These are phyloP conservation scores for Homarus americanus DNA, from an alignment of 1,140 invertebrate genomes.

Conservation along the genomic window DNA sequence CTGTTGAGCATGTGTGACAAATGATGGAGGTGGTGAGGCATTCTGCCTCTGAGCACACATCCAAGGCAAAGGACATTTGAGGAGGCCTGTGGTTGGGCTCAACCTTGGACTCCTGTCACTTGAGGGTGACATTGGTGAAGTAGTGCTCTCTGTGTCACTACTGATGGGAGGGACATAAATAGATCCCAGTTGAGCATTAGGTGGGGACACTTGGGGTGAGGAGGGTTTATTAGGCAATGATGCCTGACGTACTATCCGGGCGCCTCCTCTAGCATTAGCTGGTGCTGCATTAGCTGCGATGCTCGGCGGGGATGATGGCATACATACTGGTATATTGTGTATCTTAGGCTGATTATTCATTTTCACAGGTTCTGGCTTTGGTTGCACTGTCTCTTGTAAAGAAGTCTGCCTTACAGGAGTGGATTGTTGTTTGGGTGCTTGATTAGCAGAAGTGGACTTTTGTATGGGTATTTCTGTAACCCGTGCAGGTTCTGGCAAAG, in stretches of 20 bases:
- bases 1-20: conserved; percentile 43
- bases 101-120: conserved; percentile 48
- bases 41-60: conserved; percentile 75
- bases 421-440: conserved; percentile 30
- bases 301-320: conserved; percentile 50
- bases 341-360: conserved; percentile 8
- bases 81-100: conserved; percentile 75
- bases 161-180: conserved; percentile 77
- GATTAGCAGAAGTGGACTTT: not conserved
- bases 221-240: conserved; percentile 67
- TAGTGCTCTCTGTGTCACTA: not conserved
- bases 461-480: conserved; percentile 24
- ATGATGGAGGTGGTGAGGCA: conserved; percentile 54
- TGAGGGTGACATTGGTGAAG: conserved; percentile 6
- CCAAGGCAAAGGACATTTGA: conserved; percentile 83
- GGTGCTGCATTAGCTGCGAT: not conserved
- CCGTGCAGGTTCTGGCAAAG: conserved; percentile 40
- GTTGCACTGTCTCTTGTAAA: not conserved
- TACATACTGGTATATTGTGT: conserved; percentile 28
- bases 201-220: conserved; percentile 42
- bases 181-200: conserved; percentile 76
- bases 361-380: conserved; percentile 23
- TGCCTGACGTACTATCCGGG: conserved; percentile 45
- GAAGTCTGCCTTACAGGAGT: not conserved
- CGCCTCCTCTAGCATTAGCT: conserved; percentile 18